These are phyloP conservation scores for Cephalopachus bancanus DNA, from an alignment of 2,797 vertebrate genomes.

Conservation along the genomic window DNA sequence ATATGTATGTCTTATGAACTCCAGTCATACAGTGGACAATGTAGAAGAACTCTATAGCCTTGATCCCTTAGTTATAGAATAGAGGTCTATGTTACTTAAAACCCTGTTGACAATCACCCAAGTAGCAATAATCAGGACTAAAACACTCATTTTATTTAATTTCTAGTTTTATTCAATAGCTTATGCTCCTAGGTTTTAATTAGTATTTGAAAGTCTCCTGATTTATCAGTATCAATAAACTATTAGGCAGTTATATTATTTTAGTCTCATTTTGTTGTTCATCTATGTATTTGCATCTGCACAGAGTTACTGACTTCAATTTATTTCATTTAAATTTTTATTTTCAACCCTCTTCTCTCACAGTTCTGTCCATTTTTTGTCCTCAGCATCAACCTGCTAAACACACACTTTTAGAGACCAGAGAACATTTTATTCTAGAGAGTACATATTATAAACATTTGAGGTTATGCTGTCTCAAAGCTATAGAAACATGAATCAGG, in stretches of 20 bases:
- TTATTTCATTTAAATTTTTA: constrained; percentile 7
- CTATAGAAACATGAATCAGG: not conserved
- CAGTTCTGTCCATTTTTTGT: not conserved
- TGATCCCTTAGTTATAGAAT: not conserved
- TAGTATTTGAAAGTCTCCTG: not conserved
- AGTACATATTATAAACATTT: not conserved
- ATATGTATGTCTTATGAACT: not conserved
- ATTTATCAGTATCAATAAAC: not conserved
- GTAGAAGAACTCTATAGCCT: fast-evolving
- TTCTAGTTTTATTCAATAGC: not conserved
- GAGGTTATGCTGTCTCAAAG: not conserved
- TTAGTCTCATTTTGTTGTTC: not conserved
- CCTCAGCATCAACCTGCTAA: not conserved
- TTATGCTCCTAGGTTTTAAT: not conserved
- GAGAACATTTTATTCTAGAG: not conserved
- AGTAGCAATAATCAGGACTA: not conserved
- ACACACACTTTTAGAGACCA: not conserved
- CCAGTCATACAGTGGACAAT: not conserved
- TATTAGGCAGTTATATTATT: not conserved
- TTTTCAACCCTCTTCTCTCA: not conserved
- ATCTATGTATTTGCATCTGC: not conserved
- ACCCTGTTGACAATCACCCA: not conserved
- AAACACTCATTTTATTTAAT: constrained; percentile 8
- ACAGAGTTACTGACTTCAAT: not conserved
- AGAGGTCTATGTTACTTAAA: not conserved